These are phyloP conservation scores for Eristalis arbustorum DNA, from an alignment of 2,888 invertebrate genomes.

Conservation along the genomic window DNA sequence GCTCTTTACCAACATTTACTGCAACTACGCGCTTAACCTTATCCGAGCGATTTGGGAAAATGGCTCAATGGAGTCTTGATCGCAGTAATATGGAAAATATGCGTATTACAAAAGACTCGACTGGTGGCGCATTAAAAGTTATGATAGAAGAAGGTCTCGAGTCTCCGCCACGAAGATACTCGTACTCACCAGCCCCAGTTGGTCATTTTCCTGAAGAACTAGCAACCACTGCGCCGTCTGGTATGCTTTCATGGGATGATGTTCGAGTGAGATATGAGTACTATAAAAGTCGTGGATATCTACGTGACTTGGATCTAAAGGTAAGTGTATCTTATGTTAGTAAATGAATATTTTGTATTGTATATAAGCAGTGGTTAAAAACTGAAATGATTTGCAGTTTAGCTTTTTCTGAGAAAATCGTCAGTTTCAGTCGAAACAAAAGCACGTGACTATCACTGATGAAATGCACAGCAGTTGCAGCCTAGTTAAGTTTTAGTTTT, in stretches of 20 bases:
- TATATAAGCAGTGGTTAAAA: too few relatives aligned
- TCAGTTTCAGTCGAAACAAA: too few relatives aligned
- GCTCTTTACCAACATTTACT: slow-evolving; percentile 83
- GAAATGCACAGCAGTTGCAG: too few relatives aligned
- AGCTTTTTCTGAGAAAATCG: too few relatives aligned
- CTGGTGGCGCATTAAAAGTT: slow-evolving; percentile 88
- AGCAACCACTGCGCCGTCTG: slow-evolving; percentile 85
- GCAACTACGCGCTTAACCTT: slow-evolving; percentile 86
- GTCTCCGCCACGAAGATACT: slow-evolving; percentile 82
- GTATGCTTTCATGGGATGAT: slow-evolving; percentile 92
- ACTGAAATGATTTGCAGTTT: too few relatives aligned
- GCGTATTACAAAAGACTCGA: slow-evolving; percentile 90
- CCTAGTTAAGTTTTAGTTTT: too few relatives aligned
- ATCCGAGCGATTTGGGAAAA: slow-evolving; percentile 93
- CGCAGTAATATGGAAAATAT: slow-evolving; percentile 91
- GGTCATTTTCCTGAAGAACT: slow-evolving; percentile 91
- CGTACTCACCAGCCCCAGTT: slow-evolving; percentile 85
- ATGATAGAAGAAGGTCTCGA: slow-evolving; percentile 86
- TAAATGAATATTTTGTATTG: too few relatives aligned
- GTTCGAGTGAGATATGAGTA: slow-evolving; percentile 93
- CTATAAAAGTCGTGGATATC: slow-evolving; percentile 92
- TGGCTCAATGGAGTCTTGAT: slow-evolving; percentile 95
- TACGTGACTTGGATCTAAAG: slow-evolving; percentile 84
- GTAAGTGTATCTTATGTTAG: not conserved
- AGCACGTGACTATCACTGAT: too few relatives aligned